Evolutionary conservation across 1,140 invertebrate species (phyloP), one percentile per base, ranked within the genome.

Genomic region (Proctacanthus coquilletti): DNA sequence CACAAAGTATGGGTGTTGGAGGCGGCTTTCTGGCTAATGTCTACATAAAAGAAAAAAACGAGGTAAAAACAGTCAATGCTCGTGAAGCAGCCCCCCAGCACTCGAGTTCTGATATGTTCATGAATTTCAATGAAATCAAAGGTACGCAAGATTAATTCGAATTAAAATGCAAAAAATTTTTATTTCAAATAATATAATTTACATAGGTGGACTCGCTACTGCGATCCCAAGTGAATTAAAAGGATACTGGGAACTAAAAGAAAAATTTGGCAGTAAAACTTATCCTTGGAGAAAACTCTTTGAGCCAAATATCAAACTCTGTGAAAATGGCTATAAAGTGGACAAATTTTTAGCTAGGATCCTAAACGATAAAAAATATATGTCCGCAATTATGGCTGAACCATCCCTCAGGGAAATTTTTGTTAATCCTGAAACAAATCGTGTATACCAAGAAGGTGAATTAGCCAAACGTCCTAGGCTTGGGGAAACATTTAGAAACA

Each of bases 191-290:
- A 3, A 29, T 3, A 9, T 3, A n/a, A n/a, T n/a, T n/a, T n/a
- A n/a, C n/a, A n/a, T n/a, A 68, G 77, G 78, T 44, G 77, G 74
- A 2, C 53, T 80, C 42, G 70, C 88, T 1, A 72, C 88, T 8
- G 91, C 78, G 1, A 78, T 93, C 3, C 91, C 91, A 0, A 88
- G 87, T 3, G 89, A 94, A 60, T 49, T 96, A 2, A 63, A 67
- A 43, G 91, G 88, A 1, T 89, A 86, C 51, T 77, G 76, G 72
- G 70, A 72, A 31, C 70, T 82, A 0, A 75, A 89, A 53, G 53
- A 73, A 37, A 68, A 61, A 47, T 92, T 75, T 45, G 74, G 85
- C 0, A n/a, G n/a, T n/a, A n/a, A n/a, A n/a, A 71, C 64, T 42
- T 53, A 89, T 9, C 62, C 69, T 0, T 96, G 91, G 91, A 56